A percentile compares a stretch with the other conserved stretches of the same genome.
These are phyloP conservation scores for Scaptomyza caliginosa DNA, from an alignment of 2,888 invertebrate genomes.

Conservation along the genomic window DNA sequence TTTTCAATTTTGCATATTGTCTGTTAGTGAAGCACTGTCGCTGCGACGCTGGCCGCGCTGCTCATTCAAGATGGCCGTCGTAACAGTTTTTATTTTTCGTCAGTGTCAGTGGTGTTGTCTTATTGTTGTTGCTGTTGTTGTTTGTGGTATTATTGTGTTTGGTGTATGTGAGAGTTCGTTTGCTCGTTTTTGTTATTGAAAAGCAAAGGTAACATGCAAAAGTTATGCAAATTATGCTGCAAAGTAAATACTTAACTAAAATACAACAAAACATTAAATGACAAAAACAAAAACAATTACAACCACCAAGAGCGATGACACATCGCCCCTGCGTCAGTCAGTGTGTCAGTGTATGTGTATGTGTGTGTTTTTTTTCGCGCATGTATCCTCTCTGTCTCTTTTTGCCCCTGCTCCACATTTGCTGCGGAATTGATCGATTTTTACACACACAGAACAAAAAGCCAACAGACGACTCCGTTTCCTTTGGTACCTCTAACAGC, in stretches of 20 bases:
- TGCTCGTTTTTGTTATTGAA: slow-evolving; percentile 62
- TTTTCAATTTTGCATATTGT: slow-evolving; percentile 63
- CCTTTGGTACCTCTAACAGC: slow-evolving; percentile 48
- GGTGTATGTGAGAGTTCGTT: slow-evolving; percentile 25
- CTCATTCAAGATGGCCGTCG: slow-evolving; percentile 83
- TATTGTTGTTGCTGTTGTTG: slow-evolving; percentile 65
- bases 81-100: slow-evolving; percentile 80
- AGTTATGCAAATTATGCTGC: slow-evolving; percentile 65
- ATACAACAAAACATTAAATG: slow-evolving; percentile 15
- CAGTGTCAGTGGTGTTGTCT: slow-evolving; percentile 60
- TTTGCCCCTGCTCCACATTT: slow-evolving; percentile 21
- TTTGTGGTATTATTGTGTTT: slow-evolving; percentile 64
- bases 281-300: slow-evolving; percentile 53
- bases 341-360: slow-evolving; percentile 23
- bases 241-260: slow-evolving; percentile 36
- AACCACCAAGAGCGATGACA: slow-evolving; percentile 71
- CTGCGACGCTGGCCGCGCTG: slow-evolving; percentile 49
- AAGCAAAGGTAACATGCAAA: slow-evolving; percentile 42
- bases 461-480: slow-evolving; percentile 38
- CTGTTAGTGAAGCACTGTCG: slow-evolving; percentile 32
- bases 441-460: slow-evolving; percentile 52
- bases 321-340: slow-evolving; percentile 61
- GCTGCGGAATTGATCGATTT: slow-evolving; percentile 67
- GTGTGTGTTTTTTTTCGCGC: slow-evolving; percentile 58
- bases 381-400: slow-evolving; percentile 62